Evolutionary conservation across 2,888 invertebrate species (phyloP).

Genomic region (Sisyra nigra): DNA sequence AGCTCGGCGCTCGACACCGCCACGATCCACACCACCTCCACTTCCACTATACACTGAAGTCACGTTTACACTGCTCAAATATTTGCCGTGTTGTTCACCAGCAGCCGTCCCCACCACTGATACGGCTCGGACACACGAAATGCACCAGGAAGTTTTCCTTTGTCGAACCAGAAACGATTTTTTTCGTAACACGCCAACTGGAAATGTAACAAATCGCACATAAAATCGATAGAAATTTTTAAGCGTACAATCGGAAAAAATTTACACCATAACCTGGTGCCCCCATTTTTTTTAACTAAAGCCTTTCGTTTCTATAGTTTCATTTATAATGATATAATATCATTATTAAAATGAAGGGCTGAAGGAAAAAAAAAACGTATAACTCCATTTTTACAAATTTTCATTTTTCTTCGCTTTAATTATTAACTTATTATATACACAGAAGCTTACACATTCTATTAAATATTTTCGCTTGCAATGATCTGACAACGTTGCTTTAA

Average conservation of each 20-base stretch:
- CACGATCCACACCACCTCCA: neutral
- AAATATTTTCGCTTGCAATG: too few relatives aligned
- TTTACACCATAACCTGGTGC: too few relatives aligned
- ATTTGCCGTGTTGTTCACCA: neutral
- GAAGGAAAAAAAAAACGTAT: too few relatives aligned
- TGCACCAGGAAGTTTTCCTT: neutral
- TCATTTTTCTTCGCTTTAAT: too few relatives aligned
- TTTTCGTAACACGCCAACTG: neutral
- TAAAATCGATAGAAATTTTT: neutral
- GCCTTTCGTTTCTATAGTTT: too few relatives aligned
- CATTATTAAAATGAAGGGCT: too few relatives aligned
- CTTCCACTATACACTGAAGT: constrained; percentile 1
- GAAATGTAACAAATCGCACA: neutral
- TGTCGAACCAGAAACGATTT: neutral
- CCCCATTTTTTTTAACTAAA: too few relatives aligned
- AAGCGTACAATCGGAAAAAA: neutral
- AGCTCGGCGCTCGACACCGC: constrained; percentile 3
- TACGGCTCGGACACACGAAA: neutral
- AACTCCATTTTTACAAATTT: too few relatives aligned
- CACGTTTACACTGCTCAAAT: neutral
- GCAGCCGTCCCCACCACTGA: neutral
- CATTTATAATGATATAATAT: too few relatives aligned
- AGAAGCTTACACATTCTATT: too few relatives aligned
- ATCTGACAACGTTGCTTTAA: too few relatives aligned
- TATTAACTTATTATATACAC: too few relatives aligned